Evolutionary conservation across 2,797 vertebrate species (phyloP).

Genomic region (Chelidonichthys spinosus): DNA sequence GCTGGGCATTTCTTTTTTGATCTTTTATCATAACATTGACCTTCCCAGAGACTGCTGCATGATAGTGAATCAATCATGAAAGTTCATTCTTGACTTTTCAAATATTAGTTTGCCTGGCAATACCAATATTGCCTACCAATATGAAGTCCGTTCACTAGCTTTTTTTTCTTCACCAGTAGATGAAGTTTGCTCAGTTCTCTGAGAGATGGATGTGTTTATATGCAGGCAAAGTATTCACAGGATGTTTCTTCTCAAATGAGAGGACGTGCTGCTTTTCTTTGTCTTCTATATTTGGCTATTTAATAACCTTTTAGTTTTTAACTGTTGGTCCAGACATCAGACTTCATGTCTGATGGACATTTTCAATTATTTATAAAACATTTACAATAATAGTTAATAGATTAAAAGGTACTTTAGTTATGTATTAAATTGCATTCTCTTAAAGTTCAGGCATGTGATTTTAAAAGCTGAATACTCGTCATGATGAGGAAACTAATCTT

Average conservation of each 20-base stretch:
- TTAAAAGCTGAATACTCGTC: neutral
- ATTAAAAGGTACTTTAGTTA: constrained; percentile 2
- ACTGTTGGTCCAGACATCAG: constrained; percentile 12
- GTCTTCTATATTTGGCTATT: constrained; percentile 30
- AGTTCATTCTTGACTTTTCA: neutral
- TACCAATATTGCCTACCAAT: neutral
- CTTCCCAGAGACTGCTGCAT: constrained; percentile 7
- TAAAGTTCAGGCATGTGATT: neutral
- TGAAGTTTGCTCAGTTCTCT: constrained; percentile 9
- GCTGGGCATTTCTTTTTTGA: neutral
- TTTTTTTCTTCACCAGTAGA: neutral
- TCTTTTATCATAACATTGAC: constrained; percentile 7
- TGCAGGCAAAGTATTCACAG: neutral
- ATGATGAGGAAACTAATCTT: constrained; percentile 23
- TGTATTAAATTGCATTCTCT: constrained; percentile 19
- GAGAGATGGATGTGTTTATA: constrained; percentile 14
- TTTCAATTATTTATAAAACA: constrained; percentile 48
- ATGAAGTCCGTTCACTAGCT: neutral
- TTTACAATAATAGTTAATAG: constrained; percentile 24
- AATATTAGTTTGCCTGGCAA: neutral
- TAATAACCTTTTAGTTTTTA: constrained; percentile 19
- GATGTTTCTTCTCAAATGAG: neutral
- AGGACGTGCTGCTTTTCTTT: constrained; percentile 24
- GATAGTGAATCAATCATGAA: constrained; percentile 6
- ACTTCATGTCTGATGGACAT: constrained; percentile 26